phyloP scores from a whole-genome alignment of 2,797 vertebrate genomes.

The Lutjanus campechanus region DNA sequence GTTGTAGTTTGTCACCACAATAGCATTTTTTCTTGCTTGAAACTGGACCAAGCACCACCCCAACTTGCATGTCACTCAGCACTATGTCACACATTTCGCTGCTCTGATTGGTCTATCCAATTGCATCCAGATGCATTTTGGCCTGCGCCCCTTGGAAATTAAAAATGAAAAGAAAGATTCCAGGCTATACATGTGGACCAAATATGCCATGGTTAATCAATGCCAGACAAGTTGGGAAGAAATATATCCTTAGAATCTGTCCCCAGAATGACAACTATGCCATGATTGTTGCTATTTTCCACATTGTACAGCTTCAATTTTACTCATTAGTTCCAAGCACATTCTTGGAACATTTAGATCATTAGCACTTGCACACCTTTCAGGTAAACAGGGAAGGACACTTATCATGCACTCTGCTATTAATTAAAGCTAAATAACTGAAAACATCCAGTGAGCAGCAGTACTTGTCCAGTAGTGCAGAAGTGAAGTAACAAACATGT shows the following conservation, averaged over 20 bases:
- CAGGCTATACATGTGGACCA: neutral
- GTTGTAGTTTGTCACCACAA: too few relatives aligned
- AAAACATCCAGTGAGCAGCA: neutral
- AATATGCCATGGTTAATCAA: neutral
- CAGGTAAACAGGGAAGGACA: neutral
- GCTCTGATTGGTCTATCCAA: too few relatives aligned
- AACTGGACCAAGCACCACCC: too few relatives aligned
- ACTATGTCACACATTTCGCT: too few relatives aligned
- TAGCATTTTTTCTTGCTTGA: too few relatives aligned
- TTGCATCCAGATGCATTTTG: too few relatives aligned
- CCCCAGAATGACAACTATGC: neutral
- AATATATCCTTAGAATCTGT: neutral
- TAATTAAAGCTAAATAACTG: neutral
- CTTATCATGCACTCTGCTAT: too few relatives aligned
- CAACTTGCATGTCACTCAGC: too few relatives aligned
- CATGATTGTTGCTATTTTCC: rapidly evolving
- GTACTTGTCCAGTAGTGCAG: neutral
- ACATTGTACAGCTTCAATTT: neutral
- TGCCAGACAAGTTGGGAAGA: neutral
- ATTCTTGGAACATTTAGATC: neutral
- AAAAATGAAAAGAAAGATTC: too few relatives aligned
- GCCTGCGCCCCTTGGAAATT: too few relatives aligned
- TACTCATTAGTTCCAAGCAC: neutral
- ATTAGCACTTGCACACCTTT: neutral
- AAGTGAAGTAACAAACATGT: neutral